These are phyloP conservation scores for Cephalotes varians DNA, from an alignment of 2,888 invertebrate species.

Conservation along the genomic window DNA sequence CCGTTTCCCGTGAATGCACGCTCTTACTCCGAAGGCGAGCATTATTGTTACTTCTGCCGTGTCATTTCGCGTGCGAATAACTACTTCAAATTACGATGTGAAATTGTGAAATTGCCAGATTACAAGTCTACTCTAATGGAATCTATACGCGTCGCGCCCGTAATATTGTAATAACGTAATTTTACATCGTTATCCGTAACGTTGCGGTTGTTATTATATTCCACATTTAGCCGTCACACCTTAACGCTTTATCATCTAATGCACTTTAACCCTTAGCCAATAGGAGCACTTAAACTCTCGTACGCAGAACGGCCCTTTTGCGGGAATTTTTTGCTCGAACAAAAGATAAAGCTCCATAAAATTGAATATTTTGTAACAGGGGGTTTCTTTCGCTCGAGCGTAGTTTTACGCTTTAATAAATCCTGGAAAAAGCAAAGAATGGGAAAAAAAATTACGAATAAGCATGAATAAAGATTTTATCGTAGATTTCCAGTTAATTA, in stretches of 20 bases:
- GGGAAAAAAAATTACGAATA: not conserved
- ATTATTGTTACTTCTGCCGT: conserved; percentile 40
- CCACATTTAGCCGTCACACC: not conserved
- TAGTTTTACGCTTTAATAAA: not conserved
- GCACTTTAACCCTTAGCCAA: conserved; percentile 15
- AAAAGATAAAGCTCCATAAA: conserved; percentile 3
- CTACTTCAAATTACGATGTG: conserved; percentile 21
- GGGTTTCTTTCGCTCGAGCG: not conserved
- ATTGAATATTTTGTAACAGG: conserved; percentile 11
- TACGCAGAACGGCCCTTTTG: not conserved
- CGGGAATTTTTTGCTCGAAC: not conserved
- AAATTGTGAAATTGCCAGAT: conserved; percentile 14
- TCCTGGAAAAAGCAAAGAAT: not conserved
- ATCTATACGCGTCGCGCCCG: not conserved
- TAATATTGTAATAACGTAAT: conserved; percentile 24
- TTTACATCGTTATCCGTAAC: not conserved
- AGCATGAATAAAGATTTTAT: conserved; percentile 20
- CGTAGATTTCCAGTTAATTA: not conserved
- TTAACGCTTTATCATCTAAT: conserved; percentile 16
- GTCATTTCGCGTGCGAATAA: conserved; percentile 43
- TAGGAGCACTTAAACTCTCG: conserved; percentile 9
- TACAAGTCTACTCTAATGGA: conserved; percentile 29
- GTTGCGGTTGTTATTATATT: conserved; percentile 23
- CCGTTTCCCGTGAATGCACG: not conserved
- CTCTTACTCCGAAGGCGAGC: conserved; percentile 6